Percentiles rank a stretch among this genome's conserved stretches.
These are phyloP conservation scores for Labrus mixtus DNA, from an alignment of 2,113 vertebrate genomes.

Conservation along the genomic window DNA sequence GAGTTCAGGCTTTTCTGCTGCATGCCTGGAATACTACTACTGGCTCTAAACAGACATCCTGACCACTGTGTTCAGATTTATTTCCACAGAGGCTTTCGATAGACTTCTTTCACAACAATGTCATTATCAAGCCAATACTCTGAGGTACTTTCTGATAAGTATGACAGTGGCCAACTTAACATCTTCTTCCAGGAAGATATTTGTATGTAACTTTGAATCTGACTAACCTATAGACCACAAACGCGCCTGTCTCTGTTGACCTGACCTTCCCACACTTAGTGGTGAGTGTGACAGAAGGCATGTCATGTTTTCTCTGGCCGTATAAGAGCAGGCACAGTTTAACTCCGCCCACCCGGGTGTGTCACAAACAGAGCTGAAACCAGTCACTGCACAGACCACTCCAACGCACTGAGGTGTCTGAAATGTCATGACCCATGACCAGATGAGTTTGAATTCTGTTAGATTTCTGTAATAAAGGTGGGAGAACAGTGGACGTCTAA, in stretches of 20 bases:
- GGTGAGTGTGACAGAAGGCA: conserved; percentile 1
- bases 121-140: neutral
- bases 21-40: conserved; percentile 24
- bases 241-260: conserved; percentile 17
- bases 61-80: neutral
- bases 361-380: conserved; percentile 34
- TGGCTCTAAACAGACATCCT: conserved; percentile 19
- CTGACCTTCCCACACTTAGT: conserved; percentile 63
- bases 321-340: conserved; percentile 51
- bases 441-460: neutral
- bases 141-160: neutral
- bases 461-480: conserved; percentile 10
- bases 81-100: neutral
- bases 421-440: neutral
- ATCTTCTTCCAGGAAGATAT: neutral
- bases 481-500: conserved; percentile 59
- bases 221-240: neutral
- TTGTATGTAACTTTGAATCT: neutral
- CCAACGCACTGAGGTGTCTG: neutral
- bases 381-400: conserved; percentile 53
- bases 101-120: neutral
- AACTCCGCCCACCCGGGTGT: conserved; percentile 18
- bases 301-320: conserved; percentile 69
- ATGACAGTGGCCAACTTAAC: neutral
- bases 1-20: conserved; percentile 19